Base-by-base conservation (phyloP, 2,797 vertebrate genomes). In the Hozukius guyotensis region DNA sequence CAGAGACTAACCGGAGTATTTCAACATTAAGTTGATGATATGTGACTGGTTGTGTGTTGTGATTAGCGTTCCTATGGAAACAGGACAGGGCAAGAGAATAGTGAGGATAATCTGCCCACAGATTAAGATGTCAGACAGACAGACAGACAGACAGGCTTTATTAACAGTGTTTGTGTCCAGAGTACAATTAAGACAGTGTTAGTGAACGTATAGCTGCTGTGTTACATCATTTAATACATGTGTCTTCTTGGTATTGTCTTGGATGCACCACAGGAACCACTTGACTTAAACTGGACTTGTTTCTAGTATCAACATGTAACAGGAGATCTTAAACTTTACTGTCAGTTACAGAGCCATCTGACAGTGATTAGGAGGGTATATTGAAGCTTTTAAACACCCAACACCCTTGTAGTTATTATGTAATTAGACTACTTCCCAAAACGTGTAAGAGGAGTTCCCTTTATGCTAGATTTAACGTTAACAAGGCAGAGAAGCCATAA, bases 61-160 rank as follows among this genome's bases (percentile, higher is more conserved):
- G 3, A n/a, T n/a, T 36, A 6, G 22, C 65, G 38, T 38, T 31
- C 24, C 22, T 1, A 1, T 73, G 34, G 27, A 66, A 65, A 59
- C 55, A 13, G 31, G 60, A 66, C 22, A 62, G 20, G 20, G 38
- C 2, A 22, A 52, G 16, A 25, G 74, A 78, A 68, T 25, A 0
- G 6, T 11, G 12, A 55, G 53, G 70, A 65, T 80, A 81, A 83
- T 80, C 70, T 84, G 34, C 53, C n/a, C 70, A 68, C 68, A 81
- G 90, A 86, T 89, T 82, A 88, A 81, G 66, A 77, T 72, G 57
- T 42, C 52, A 77, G 60, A 64, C 22, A 78, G 13, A 7, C 61
- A 69, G 34, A 1, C 36, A 38, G 36, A 4, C 36, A 42, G 14
- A 1, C 38, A 6, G 56, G n/a, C 4, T 56, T 56, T 56, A 72